Base-by-base conservation (phyloP, 1,140 invertebrate genomes). In the Lutraria rhynchaena region DNA sequence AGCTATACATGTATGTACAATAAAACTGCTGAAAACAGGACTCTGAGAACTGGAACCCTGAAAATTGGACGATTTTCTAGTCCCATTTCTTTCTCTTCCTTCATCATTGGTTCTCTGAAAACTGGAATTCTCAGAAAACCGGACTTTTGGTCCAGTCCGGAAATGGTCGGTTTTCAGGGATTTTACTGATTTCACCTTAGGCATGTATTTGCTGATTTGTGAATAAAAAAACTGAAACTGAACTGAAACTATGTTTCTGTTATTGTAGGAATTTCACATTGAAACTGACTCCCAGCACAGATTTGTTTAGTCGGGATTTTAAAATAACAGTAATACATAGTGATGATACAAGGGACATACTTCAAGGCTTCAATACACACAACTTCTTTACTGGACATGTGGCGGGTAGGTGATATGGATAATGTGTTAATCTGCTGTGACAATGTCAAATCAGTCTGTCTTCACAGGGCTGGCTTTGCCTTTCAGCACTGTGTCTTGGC, bases 311-410 rank as follows among this genome's bases (percentile, higher is more conserved):
- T 27, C 1, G 19, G n/a, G 35, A 71, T 11, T 71, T 71, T 35
- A 53, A 17, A 1, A 41, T 71, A 1, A 71, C 69, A 15, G 31
- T 71, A 9, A 57, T 71, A 22, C 69, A 71, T 29, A 57, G 69
- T 57, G 69, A 71, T 22, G 57, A 71, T 22, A 24, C 49, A 3
- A 57, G 51, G 22, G 69, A 71, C 17, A 19, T 5, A 0, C 1
- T 71, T 0, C 0, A 35, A 1, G 69, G 31, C 3, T 71, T 71
- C 41, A 29, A 71, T 71, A 55, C 53, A n/a, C 33, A 35, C 3
- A 71, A 71, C n/a, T 71, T 71, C 35, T 57, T 71, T 19, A 53
- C 69, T 11, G 69, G 49, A 24, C 49, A 71, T 35, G 49, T 71
- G 15, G 69, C 51, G n/a, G 46, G 69, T 71, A 57, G 51, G 31